phyloP scores from a whole-genome alignment of 2,113 vertebrate species.

The Dasypus novemcinctus region DNA sequence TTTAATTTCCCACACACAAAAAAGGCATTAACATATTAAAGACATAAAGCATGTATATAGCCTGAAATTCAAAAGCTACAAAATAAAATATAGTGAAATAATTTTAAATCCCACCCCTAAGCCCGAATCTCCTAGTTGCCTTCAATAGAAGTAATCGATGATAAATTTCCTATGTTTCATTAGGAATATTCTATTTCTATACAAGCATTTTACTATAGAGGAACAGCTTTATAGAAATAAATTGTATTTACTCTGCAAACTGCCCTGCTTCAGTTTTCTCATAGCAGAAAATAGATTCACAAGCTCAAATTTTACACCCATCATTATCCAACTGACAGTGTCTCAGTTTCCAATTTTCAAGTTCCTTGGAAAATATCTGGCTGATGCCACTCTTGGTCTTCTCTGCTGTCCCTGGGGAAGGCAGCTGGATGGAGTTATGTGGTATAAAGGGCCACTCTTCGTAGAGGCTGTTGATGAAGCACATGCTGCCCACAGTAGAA shows the following conservation, averaged over 20 bases:
- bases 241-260: not conserved
- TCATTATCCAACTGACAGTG: not conserved
- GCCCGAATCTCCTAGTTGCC: not conserved
- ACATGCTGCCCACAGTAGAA: not conserved
- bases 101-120: not conserved
- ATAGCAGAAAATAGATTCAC: not conserved
- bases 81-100: not conserved
- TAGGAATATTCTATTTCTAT: not conserved
- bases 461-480: not conserved
- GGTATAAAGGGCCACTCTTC: not conserved
- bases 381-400: not conserved
- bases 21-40: not conserved
- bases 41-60: not conserved
- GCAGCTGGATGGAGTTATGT: not conserved
- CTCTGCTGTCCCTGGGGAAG: not conserved
- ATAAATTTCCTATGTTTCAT: not conserved
- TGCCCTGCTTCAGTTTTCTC: not conserved
- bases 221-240: not conserved
- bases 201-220: not conserved
- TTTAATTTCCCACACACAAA: not conserved
- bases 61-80: not conserved
- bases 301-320: not conserved
- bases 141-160: not conserved
- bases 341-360: not conserved
- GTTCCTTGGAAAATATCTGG: not conserved